Base-by-base conservation (phyloP, 2,113 vertebrate genomes). In the Takifugu bimaculatus region DNA sequence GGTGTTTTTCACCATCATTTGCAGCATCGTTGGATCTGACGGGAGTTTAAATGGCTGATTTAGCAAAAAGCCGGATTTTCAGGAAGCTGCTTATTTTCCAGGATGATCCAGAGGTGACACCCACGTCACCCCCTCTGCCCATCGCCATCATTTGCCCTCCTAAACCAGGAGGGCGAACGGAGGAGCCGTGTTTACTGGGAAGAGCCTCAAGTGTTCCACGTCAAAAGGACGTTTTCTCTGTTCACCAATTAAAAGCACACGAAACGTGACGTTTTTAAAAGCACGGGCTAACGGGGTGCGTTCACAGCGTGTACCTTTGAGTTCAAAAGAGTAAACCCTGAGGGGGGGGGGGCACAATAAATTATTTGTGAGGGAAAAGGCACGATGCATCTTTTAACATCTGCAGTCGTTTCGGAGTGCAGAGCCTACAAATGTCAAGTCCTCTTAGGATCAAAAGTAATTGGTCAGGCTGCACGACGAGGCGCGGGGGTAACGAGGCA, bases 21-120 rank as follows among this genome's bases (percentile, higher is more conserved):
- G 91, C 90, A 87, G 90, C 91, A 92, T 94, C 95, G 95, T 92
- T 91, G 92, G 92, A 91, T 91, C 91, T 91, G 92, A 90, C 90
- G 90, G 85, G 91, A 89, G 94, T 93, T 94, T 91, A 94, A 93
- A 94, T 88, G 90, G 93, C 94, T 97, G 94, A 95, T 93, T 95
- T 94, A 95, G 94, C 94, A 95, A 91, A 93, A 95, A 80, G 84
- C 92, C 93, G 94, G 80, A 85, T 77, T 74, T 63, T 62, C 72
- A 70, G 67, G 81, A 87, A 88, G 74, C 77, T 78, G 68, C 86
- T 39, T 10, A 81, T 70, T 77, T 85, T 87, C 86, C 64, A 81
- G 89, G 90, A 93, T 86, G 80, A 92, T 77, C 89, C 88, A 71
- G 71, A 84, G 71, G 80, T 94, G 94, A 94, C 94, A 94, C 89